Evolutionary conservation across 1,140 invertebrate species (phyloP).

Genomic region (Caenorhabditis briggsae): DNA sequence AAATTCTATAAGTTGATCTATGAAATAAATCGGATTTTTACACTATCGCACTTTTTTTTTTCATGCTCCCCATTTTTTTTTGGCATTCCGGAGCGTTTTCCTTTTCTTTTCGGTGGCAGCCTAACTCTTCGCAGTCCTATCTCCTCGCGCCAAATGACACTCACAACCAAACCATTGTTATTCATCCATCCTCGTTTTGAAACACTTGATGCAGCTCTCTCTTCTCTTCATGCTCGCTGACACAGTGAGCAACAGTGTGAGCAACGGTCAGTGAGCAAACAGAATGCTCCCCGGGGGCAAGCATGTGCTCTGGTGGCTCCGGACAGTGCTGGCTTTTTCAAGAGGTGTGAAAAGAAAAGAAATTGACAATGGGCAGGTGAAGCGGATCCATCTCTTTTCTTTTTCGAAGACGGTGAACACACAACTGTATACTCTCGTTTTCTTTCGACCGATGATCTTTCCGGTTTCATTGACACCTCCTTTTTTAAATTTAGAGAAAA

Average conservation of each 20-base stretch:
- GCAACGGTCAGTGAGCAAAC: conserved; percentile 40
- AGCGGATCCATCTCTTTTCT: conserved; percentile 48
- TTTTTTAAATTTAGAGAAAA: background rate
- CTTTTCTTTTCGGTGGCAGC: background rate
- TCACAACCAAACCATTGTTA: conserved; percentile 42
- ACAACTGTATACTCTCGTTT: conserved; percentile 17
- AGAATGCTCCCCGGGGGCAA: conserved; percentile 39
- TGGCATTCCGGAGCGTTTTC: background rate
- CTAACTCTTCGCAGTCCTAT: conserved; percentile 17
- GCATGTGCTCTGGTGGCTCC: conserved; percentile 31
- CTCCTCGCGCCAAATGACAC: background rate
- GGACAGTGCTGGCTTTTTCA: conserved; percentile 42
- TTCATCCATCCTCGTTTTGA: conserved; percentile 40
- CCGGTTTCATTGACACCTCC: conserved; percentile 30
- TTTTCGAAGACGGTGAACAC: conserved; percentile 43
- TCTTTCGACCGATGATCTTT: conserved; percentile 12
- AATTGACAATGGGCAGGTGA: conserved; percentile 48
- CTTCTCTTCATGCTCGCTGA: conserved; percentile 40
- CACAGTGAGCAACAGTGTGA: conserved; percentile 25
- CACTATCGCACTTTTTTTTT: background rate
- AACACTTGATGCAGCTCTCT: conserved; percentile 45
- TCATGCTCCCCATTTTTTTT: background rate
- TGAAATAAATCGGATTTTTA: too few species aligned
- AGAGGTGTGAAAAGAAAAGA: conserved; percentile 56
- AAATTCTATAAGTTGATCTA: too few species aligned